Evolutionary conservation across 2,797 vertebrate species (phyloP).

Genomic region (Labroides dimidiatus): DNA sequence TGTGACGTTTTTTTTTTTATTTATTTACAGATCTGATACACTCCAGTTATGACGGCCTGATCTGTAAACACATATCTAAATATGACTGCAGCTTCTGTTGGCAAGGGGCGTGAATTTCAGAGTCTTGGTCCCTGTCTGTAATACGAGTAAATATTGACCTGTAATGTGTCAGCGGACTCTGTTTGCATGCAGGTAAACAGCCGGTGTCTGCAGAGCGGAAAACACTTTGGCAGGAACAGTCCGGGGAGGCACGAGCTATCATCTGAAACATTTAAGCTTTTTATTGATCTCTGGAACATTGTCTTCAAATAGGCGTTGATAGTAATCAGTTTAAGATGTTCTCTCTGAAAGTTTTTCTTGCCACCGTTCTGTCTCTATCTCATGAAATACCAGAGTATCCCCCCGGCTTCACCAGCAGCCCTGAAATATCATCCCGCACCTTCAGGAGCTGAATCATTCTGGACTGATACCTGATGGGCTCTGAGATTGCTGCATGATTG

Average conservation of each 20-base stretch:
- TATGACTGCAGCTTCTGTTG: neutral
- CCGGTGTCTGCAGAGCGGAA: neutral
- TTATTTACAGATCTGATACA: no score
- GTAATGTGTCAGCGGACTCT: neutral
- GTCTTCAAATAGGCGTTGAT: neutral
- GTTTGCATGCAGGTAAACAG: neutral
- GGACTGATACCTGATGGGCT: neutral
- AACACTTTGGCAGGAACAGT: neutral
- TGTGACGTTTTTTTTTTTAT: no score
- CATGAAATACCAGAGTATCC: neutral
- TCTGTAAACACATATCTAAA: neutral
- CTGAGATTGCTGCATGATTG: constrained; percentile 11
- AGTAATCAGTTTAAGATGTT: neutral
- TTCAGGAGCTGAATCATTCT: neutral
- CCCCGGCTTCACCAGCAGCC: neutral
- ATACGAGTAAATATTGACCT: neutral
- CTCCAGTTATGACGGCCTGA: neutral
- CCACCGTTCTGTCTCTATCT: no score
- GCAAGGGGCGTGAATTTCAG: neutral
- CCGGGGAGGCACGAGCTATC: neutral
- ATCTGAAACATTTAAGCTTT: neutral
- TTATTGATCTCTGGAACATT: no score
- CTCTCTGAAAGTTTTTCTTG: neutral
- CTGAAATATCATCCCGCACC: neutral
- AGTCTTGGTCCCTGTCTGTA: neutral